These are phyloP conservation scores for Bombyx mori DNA, from an alignment of 1,140 invertebrate genomes.

Conservation along the genomic window ASM3026992v2 NC_085110.1:10375501-10376000, in stretches of 20 bases:
- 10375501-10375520: conserved; percentile 70
- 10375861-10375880: no score
- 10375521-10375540: conserved; percentile 64
- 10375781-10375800: conserved; percentile 30
- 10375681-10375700: conserved; percentile 28
- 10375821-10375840: conserved; percentile 1
- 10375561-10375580: conserved; percentile 66
- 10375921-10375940: no score
- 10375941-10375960: no score
- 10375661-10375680: conserved; percentile 34
- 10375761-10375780: conserved; percentile 26
- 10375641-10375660: conserved; percentile 32
- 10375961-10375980: conserved; percentile 29
- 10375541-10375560: conserved; percentile 63
- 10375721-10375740: conserved; percentile 38
- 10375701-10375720: conserved; percentile 35
- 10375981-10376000: conserved; percentile 49
- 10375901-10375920: no score
- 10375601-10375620: conserved; percentile 28
- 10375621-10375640: conserved; percentile 28
- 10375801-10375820: conserved; percentile 21
- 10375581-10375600: conserved; percentile 40
- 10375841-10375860: no score
- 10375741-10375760: conserved; percentile 29
- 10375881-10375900: no score